These are phyloP conservation scores for Harpagifer antarcticus DNA, from an alignment of 2,797 vertebrate species.

Conservation along the genomic window DNA sequence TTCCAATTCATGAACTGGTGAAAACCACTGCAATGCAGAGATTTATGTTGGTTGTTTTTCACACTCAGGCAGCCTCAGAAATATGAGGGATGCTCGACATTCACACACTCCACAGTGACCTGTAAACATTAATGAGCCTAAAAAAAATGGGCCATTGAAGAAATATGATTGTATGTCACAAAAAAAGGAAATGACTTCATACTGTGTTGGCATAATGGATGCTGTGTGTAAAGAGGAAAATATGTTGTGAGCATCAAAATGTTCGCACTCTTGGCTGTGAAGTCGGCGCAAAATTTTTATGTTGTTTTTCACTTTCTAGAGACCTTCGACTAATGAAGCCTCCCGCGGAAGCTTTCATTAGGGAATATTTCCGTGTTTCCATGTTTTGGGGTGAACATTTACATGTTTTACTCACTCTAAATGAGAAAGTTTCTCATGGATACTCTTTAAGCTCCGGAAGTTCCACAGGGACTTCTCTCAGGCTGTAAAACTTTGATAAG, in stretches of 20 bases:
- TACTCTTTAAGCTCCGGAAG: constrained; percentile 40
- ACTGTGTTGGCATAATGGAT: constrained; percentile 41
- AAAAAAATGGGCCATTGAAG: constrained; percentile 33
- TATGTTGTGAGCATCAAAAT: constrained; percentile 31
- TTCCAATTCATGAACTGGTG: constrained; percentile 68
- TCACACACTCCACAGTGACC: constrained; percentile 44
- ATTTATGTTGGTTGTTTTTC: constrained; percentile 60
- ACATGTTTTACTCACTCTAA: constrained; percentile 61
- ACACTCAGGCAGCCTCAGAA: constrained; percentile 44
- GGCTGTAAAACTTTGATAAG: constrained; percentile 52
- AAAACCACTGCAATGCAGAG: constrained; percentile 68
- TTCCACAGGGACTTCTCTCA: constrained; percentile 39
- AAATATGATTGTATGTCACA: constrained; percentile 34
- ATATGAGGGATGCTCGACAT: constrained; percentile 40
- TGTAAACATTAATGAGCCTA: constrained; percentile 58
- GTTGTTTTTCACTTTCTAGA: constrained; percentile 62
- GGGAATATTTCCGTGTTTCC: constrained; percentile 55
- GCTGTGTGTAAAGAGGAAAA: constrained; percentile 27
- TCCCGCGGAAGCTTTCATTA: constrained; percentile 65
- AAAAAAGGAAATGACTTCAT: constrained; percentile 41
- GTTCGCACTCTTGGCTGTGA: constrained; percentile 40
- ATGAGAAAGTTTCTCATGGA: constrained; percentile 50
- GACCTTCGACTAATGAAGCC: constrained; percentile 67
- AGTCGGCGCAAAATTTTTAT: constrained; percentile 25
- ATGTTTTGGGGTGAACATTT: constrained; percentile 58